Base-by-base conservation (phyloP, 1,140 invertebrate genomes). In the Alviniconcha marisindica region DNA sequence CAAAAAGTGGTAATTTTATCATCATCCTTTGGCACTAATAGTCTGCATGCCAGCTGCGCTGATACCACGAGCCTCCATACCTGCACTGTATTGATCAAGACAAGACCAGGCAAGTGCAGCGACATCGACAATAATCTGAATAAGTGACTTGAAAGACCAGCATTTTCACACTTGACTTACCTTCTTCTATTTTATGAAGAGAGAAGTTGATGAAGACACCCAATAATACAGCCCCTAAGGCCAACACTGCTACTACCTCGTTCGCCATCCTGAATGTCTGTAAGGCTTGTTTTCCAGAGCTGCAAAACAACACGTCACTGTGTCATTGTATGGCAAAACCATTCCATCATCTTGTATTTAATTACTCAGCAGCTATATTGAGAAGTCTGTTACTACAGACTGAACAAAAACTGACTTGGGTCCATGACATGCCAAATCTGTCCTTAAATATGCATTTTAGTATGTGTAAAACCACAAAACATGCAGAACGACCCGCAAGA, bases 171-270 rank as follows among this genome's bases (percentile, higher is more conserved):
- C 21, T 18, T 28, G 15, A 78, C 83, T 83, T 89, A 93, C 93
- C 97, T 94, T 97, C 97, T 87, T 97, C 96, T 48, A 98, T 95
- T 93, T 96, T 96, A 90, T 98, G 97, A 31, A 97, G 93, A 1
- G 96, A 96, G 90, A 95, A 95, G 92, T 96, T 95, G 77, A 95
- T 77, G 44, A 89, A 80, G 2, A 89, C 60, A 44, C 84, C 89
- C 18, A 89, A 15, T 5, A 60, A 73, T 31, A 84, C 83, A 44
- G 83, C 79, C 36, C 80, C 80, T 15, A 88, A 54, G 66, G 82
- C 83, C 42, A 86, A 56, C 18, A 88, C 36, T 33, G 83, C 78
- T 31, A 82, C 84, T 14, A 71, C 82, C 82, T 84, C 83, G 40
- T 88, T 86, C 2, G 88, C 86, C 90, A 90, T 90, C 31, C 21